Percentiles rank a stretch among this genome's conserved stretches.
Evolutionary conservation across 2,888 invertebrate genomes (phyloP).

Genomic region (Cryptus armator): DNA sequence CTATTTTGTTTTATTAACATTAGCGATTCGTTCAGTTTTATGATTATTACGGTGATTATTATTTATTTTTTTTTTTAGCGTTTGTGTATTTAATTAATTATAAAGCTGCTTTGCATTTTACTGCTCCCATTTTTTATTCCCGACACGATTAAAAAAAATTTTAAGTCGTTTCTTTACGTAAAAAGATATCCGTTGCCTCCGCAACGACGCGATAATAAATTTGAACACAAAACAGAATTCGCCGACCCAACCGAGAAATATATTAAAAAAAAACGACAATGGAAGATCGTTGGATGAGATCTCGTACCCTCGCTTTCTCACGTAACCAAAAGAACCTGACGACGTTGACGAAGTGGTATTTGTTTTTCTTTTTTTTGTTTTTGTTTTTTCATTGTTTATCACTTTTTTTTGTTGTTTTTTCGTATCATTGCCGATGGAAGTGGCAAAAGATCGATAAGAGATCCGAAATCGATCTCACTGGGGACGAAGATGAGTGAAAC

Average conservation of each 20-base stretch:
- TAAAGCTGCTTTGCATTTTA: conserved; percentile 16
- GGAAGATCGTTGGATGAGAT: conserved; percentile 47
- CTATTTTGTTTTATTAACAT: not conserved
- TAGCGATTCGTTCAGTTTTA: not conserved
- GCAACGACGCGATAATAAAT: not conserved
- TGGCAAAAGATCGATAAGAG: conserved; percentile 7
- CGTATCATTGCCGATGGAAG: conserved; percentile 17
- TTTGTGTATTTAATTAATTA: not conserved
- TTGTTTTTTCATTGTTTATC: too few relatives aligned
- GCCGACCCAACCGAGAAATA: conserved; percentile 15
- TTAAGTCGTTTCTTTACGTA: not conserved
- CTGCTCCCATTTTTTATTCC: not conserved
- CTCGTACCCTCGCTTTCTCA: conserved; percentile 48
- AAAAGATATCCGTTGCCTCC: not conserved
- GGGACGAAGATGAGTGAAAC: conserved; percentile 4
- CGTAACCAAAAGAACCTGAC: conserved; percentile 54
- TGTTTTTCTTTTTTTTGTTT: too few relatives aligned
- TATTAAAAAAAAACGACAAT: conserved; percentile 23
- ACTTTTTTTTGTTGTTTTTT: conserved; percentile 11
- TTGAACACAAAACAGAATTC: conserved; percentile 4
- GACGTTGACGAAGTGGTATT: conserved; percentile 42
- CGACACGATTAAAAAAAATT: not conserved
- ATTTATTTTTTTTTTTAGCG: not conserved
- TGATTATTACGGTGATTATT: not conserved
- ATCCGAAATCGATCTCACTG: conserved; percentile 19